A percentile compares a stretch with the other conserved stretches of the same genome.
These are phyloP conservation scores for Cyrtodaria siliqua DNA, from an alignment of 2,888 invertebrate species.

Conservation along the genomic window DNA sequence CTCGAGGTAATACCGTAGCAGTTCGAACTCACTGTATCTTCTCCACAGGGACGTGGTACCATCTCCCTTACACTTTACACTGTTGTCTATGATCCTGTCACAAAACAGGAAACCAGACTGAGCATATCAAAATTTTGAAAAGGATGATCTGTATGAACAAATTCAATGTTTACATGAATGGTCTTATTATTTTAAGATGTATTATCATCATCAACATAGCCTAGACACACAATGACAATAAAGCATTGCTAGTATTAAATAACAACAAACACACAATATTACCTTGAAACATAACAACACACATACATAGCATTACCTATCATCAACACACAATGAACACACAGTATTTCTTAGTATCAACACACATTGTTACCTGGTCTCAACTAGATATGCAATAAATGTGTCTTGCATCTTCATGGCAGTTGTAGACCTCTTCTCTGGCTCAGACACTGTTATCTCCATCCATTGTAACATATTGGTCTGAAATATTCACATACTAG, in stretches of 20 bases:
- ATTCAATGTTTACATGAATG: background rate
- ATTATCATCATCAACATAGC: too few species aligned
- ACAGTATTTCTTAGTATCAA: too few species aligned
- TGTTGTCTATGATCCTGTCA: conserved; percentile 82
- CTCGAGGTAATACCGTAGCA: conserved; percentile 92
- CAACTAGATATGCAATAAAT: conserved; percentile 84
- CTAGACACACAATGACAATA: too few species aligned
- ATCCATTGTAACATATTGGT: conserved; percentile 84
- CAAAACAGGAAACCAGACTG: background rate
- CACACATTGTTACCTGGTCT: conserved; percentile 85
- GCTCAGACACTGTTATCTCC: conserved; percentile 84
- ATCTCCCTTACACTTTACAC: conserved; percentile 82
- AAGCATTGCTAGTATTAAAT: too few species aligned
- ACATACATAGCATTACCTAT: too few species aligned
- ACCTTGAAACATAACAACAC: too few species aligned
- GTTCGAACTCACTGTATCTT: conserved; percentile 94
- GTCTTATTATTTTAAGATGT: too few species aligned
- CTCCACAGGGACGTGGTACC: conserved; percentile 86
- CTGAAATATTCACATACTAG: too few species aligned
- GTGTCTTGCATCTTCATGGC: conserved; percentile 85
- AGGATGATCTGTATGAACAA: background rate
- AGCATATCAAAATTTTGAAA: background rate
- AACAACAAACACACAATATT: too few species aligned
- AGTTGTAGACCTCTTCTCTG: conserved; percentile 82
- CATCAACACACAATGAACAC: too few species aligned